Conservation (phyloP, 2,113 vertebrate genomes). For the Eulacestoma nigropectus region DNA sequence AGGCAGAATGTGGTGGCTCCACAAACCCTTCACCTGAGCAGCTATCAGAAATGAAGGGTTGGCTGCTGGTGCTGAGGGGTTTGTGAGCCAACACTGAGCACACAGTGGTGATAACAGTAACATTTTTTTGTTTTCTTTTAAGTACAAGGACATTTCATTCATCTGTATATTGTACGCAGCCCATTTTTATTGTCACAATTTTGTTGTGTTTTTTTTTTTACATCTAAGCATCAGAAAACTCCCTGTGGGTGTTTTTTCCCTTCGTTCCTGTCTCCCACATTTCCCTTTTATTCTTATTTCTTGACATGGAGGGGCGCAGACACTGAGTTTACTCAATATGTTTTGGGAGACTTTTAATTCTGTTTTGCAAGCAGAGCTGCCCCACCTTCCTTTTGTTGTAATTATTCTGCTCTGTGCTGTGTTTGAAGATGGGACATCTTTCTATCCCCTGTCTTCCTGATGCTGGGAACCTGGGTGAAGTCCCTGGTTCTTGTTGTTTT, state of each 20-base stretch:
- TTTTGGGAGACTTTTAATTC: not conserved
- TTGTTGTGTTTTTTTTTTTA: not conserved
- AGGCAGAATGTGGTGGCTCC: not conserved
- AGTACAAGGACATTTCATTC: not conserved
- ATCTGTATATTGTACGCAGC: not conserved
- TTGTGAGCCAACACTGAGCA: not conserved
- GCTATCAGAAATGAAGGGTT: not conserved
- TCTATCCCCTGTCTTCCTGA: fast-evolving
- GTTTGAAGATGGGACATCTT: not conserved
- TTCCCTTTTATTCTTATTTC: not conserved
- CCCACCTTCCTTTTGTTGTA: not conserved
- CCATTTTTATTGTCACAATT: not conserved
- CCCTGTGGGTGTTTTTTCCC: not conserved
- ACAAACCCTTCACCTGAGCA: not conserved
- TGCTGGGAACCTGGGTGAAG: not conserved
- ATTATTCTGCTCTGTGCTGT: not conserved
- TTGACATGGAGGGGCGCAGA: not conserved
- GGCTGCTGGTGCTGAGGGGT: not conserved
- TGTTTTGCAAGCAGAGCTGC: not conserved
- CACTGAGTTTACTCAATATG: not conserved
- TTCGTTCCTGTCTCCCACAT: not conserved
- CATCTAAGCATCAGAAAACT: not conserved
- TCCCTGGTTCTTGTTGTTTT: not conserved
- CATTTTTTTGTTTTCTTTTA: not conserved
- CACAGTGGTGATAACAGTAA: not conserved